Base-by-base conservation (phyloP, 1,140 invertebrate genomes). In the Meloidogyne floridensis region DNA sequence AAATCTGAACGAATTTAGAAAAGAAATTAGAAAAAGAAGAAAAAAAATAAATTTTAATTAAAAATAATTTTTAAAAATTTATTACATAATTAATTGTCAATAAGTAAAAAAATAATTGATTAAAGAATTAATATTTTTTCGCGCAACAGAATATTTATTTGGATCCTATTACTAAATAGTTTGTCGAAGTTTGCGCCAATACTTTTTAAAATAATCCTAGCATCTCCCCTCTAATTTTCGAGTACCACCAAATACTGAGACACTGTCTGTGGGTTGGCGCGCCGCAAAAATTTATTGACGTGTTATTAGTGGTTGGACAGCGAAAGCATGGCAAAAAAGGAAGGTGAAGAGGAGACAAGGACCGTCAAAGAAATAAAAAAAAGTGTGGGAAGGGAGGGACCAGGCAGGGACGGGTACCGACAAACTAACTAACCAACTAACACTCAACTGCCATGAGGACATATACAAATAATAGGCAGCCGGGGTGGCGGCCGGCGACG, bases 251-350 rank as follows among this genome's bases (percentile, higher is more conserved):
- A 77, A 43, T 32, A 77, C 15, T 56, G 73, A 47, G 56, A n/a
- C 32, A 54, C 6, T 42, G 75, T 56, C 75, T 56, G 75, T 32
- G 75, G 32, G 54, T 77, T 77, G 75, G 75, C 75, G 75, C 54
- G 43, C 11, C 51, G 20, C 54, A 53, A 47, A 32, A 77, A 77
- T 77, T 77, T 77, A 77, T 77, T 77, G 75, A 77, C 15, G 75
- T 56, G 75, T 77, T 77, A 77, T 77, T 77, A 77, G 53, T 32
- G 32, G 32, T n/a, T 43, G 75, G 43, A 32, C 75, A 54, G 8
- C 4, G 51, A 56, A 77, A 69, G 74, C 53, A 77, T 32, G 69
- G 32, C 32, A 54, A 42, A 18, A 75, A 20, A 51, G 20, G 73
- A 53, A 75, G 74, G 10, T 13, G 43, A 32, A 11, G 75, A 77